Evolutionary conservation across 2,888 invertebrate genomes (phyloP), one percentile per base, ranked within the genome.

Genomic region (Scaptomyza tumidula): DNA sequence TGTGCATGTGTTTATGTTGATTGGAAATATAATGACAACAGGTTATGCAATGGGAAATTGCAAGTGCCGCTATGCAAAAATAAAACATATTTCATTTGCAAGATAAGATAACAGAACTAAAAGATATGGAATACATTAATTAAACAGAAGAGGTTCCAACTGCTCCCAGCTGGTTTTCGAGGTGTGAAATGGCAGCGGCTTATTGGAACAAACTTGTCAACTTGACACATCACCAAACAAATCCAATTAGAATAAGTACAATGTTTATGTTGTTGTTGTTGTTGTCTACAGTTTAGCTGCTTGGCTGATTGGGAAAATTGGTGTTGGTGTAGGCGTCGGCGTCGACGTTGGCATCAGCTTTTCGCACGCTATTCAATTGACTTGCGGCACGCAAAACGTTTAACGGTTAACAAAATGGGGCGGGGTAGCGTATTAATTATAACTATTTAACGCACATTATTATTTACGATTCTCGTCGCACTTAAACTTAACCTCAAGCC

Each of bases 331-430:
- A n/a, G n/a, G n/a, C 14, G 14, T 48, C 16, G 11, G 33, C 33
- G 33, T 11, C 43, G 43, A 50, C 43, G 73, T 62, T 53, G 67
- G 59, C 19, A 19, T 19, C 19, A 19, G 19, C 29, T 29, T 24
- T 65, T 60, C 44, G 56, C 80, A 81, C 81, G 81, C 86, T 81
- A 87, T 72, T 85, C 75, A 85, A 81, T 82, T 87, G 71, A 53
- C 49, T 52, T 46, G 57, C 46, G 60, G 39, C 88, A 87, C 88
- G 81, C 81, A 67, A 75, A 78, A 67, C 68, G 44, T n/a, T 65
- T 59, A 73, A 63, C 68, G 50, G 7, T 63, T 59, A 74, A 74
- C 59, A 62, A 60, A 69, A 77, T 76, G 0, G 37, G 43, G 29
- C 46, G 2, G 35, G 43, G 29, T 49, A 29, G 60, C 46, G 14